Evolutionary conservation across 2,797 vertebrate genomes (phyloP).

Genomic region (Parambassis ranga): DNA sequence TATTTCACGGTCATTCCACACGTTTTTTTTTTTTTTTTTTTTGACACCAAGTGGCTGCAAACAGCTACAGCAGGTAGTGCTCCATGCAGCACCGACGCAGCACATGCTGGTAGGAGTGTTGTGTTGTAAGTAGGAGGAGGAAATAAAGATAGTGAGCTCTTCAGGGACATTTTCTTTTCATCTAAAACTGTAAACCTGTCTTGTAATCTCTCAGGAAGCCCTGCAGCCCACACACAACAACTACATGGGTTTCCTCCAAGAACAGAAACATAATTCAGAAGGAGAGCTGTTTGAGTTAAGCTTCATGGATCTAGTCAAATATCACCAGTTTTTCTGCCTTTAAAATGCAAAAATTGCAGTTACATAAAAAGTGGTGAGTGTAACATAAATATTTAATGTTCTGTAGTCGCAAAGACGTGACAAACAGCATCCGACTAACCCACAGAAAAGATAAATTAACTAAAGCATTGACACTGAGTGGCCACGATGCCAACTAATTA

Average conservation of each 20-base stretch:
- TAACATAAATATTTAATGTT: too few relatives aligned
- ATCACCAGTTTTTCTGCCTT: too few relatives aligned
- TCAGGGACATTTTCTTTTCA: slow-evolving; percentile 37
- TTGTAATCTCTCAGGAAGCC: slow-evolving; percentile 27
- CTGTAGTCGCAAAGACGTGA: too few relatives aligned
- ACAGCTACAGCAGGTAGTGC: too few relatives aligned
- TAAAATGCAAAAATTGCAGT: too few relatives aligned
- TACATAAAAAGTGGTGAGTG: too few relatives aligned
- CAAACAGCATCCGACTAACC: too few relatives aligned
- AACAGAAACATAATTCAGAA: slow-evolving; percentile 17
- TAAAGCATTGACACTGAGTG: not conserved
- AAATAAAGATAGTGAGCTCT: not conserved
- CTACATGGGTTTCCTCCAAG: slow-evolving; percentile 22
- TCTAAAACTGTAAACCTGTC: slow-evolving; percentile 17
- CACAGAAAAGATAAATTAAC: not conserved
- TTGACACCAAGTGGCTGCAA: too few relatives aligned
- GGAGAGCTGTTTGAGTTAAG: slow-evolving; percentile 3
- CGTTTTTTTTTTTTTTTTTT: too few relatives aligned
- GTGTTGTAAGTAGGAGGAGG: not conserved
- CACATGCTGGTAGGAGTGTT: not conserved
- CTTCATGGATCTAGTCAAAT: not conserved
- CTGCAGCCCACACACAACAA: slow-evolving; percentile 13
- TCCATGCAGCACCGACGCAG: too few relatives aligned
- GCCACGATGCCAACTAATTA: not conserved
- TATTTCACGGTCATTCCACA: too few relatives aligned